These are phyloP conservation scores for Boulengeromyrus knoepffleri DNA, from an alignment of 2,113 vertebrate species.

Conservation along the genomic window DNA sequence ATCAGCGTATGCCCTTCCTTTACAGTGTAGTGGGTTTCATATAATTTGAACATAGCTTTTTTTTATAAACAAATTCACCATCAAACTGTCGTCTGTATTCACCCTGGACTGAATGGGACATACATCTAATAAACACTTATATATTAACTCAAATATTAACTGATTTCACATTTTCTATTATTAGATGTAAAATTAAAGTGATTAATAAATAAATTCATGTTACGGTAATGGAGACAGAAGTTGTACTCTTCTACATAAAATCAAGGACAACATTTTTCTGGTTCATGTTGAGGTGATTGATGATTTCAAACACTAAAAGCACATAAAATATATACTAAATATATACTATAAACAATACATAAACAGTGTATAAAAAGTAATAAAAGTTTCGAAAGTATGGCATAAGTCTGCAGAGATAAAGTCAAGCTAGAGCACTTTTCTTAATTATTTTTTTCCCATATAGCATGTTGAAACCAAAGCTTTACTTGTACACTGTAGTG, in stretches of 20 bases:
- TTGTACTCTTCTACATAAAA: not conserved
- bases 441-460: not conserved
- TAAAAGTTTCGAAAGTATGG: not conserved
- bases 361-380: not conserved
- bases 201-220: not conserved
- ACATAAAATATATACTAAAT: not conserved
- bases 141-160: not conserved
- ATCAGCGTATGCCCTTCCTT: not conserved
- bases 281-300: not conserved
- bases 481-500: not conserved
- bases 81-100: not conserved
- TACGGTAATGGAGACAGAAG: not conserved
- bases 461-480: not conserved
- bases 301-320: not conserved
- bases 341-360: not conserved
- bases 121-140: not conserved
- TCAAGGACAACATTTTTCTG: not conserved
- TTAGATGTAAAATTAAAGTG: not conserved
- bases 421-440: not conserved
- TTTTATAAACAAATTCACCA: not conserved
- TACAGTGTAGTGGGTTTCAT: not conserved
- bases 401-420: not conserved
- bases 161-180: not conserved
- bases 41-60: not conserved
- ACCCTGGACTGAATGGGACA: not conserved